phyloP scores from a whole-genome alignment of 2,888 invertebrate species.

The Drosophila tripunctata region DNA sequence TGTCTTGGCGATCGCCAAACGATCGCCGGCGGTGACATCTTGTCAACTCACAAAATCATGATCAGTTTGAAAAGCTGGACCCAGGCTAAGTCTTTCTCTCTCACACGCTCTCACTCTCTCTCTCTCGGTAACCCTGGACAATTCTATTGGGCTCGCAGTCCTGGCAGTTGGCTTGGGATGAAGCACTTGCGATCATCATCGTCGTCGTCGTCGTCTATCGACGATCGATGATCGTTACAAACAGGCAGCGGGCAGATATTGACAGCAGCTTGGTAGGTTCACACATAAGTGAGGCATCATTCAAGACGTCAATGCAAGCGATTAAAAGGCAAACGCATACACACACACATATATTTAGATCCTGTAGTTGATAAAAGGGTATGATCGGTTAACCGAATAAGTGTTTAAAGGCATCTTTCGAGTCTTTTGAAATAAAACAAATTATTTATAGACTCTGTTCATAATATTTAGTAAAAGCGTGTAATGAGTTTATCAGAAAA shows the following conservation, averaged over 20 bases:
- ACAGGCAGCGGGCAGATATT: slow-evolving; percentile 72
- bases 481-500: too few species aligned
- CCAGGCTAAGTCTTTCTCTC: background rate
- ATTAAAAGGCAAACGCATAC: slow-evolving; percentile 70
- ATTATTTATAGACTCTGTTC: too few species aligned
- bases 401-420: slow-evolving; percentile 76
- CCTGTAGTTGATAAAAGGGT: too few species aligned
- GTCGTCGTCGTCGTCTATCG: too few species aligned
- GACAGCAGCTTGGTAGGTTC: slow-evolving; percentile 78
- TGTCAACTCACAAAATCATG: slow-evolving; percentile 79
- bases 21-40: slow-evolving; percentile 77
- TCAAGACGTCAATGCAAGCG: slow-evolving; percentile 72
- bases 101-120: too few species aligned
- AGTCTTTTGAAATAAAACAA: too few species aligned
- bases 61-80: slow-evolving; percentile 58
- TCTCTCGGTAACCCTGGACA: too few species aligned
- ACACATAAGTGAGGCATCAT: slow-evolving; percentile 78
- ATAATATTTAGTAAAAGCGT: too few species aligned
- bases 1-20: slow-evolving; percentile 21
- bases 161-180: slow-evolving; percentile 1
- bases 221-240: slow-evolving; percentile 73
- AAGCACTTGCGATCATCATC: slow-evolving; percentile 64
- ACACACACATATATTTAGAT: slow-evolving; percentile 54
- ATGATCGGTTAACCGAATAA: too few species aligned
- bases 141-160: slow-evolving; percentile 60